Evolutionary conservation across 2,888 invertebrate species (phyloP), one percentile per base, ranked within the genome.

Genomic region (Drosophila dives): DNA sequence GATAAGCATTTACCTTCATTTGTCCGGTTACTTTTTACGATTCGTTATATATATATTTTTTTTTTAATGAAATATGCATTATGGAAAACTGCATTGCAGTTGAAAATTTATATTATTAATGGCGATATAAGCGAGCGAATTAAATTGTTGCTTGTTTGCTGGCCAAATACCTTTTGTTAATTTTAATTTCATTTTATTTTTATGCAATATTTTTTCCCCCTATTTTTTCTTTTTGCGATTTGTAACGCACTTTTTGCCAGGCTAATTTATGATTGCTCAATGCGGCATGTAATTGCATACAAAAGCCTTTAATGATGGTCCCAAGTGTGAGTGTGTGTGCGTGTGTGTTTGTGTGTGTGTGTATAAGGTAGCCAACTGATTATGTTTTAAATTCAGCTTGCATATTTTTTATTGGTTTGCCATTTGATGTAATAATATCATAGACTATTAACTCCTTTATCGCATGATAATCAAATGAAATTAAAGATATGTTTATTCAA

Each of bases 181-280:
- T 85, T 89, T 84, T 80, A 89, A 90, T 90, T 86, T 81, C 68
- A 89, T 86, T 84, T 83, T 5, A 62, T 56, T 49, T 63, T 66
- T 74, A 26, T 49, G 49, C 26, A 23, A 45, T 2, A 7, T 7
- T 23, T 54, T 34, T 34, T 17, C 17, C 15, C 20, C 15, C 20
- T 8, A 17, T 7, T 38, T 29, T n/a, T 29, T 20, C 10, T 12
- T 29, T n/a, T n/a, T 12, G 11, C n/a, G 29, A 12, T 72, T 42
- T 61, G 26, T 60, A 60, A 66, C 50, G 53, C 67, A 79, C 59
- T 75, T 71, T 71, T 70, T 67, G 5, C 36, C 75, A 86, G 84
- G 85, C 90, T 90, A 87, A 87, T 90, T 87, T 90, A 89, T 84
- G 80, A 89, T 89, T 87, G 88, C 75, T 70, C 89, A 89, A 86